Conservation (phyloP, 1,140 invertebrate species). For the Sarcophaga peregrina region DNA sequence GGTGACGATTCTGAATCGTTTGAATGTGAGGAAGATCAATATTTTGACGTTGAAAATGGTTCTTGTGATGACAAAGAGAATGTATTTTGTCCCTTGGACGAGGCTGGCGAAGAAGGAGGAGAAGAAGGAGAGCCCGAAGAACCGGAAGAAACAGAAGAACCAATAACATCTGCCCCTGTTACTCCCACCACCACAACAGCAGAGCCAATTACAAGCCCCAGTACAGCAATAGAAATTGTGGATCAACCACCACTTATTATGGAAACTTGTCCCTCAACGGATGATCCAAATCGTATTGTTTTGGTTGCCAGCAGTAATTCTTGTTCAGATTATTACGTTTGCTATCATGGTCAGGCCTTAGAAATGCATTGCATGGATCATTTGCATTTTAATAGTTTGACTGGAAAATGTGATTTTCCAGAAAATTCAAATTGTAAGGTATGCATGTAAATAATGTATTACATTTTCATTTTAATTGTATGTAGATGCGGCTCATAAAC, state of each 20-base stretch:
- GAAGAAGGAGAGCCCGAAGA: slow-evolving; percentile 37
- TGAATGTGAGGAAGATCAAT: slow-evolving; percentile 55
- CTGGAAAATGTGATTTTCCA: slow-evolving; percentile 57
- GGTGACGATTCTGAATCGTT: slow-evolving; percentile 56
- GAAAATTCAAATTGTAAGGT: slow-evolving; percentile 60
- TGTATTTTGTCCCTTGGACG: slow-evolving; percentile 58
- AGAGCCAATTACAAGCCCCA: neutral
- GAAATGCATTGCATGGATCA: slow-evolving; percentile 61
- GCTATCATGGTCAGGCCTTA: slow-evolving; percentile 61
- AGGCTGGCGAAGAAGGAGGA: slow-evolving; percentile 45
- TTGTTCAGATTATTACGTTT: slow-evolving; percentile 58
- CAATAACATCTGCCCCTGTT: neutral
- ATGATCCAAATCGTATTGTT: slow-evolving; percentile 60
- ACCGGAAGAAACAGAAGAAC: slow-evolving; percentile 44
- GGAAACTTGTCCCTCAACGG: slow-evolving; percentile 54
- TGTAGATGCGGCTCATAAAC: too few relatives aligned
- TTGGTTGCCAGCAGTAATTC: slow-evolving; percentile 55
- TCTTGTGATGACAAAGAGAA: slow-evolving; percentile 53
- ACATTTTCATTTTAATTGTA: too few relatives aligned
- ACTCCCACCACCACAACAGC: neutral
- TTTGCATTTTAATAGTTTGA: slow-evolving; percentile 56
- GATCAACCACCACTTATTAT: slow-evolving; percentile 45
- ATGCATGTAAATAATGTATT: slow-evolving; percentile 7
- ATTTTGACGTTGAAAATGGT: slow-evolving; percentile 55
- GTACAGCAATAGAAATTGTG: neutral